These are phyloP conservation scores for Oriolus oriolus DNA, from an alignment of 2,113 vertebrate species.

Conservation along the genomic window DNA sequence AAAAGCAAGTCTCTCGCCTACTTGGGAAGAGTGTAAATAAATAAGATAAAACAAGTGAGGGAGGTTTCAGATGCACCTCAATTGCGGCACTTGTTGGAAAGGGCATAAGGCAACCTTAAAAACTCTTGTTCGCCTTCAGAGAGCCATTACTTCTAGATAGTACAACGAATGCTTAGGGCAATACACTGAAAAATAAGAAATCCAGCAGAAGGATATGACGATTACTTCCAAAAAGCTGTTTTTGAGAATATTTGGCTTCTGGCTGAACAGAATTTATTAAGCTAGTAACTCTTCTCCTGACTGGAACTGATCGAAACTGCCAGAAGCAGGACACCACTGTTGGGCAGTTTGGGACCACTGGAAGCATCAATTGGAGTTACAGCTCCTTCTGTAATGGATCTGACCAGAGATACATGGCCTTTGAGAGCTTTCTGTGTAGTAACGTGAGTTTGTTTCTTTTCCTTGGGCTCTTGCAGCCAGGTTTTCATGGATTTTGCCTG, in stretches of 20 bases:
- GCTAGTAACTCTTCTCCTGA: background rate
- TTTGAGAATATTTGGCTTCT: background rate
- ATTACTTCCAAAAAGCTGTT: background rate
- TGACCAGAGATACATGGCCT: accelerated
- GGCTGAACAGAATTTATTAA: background rate
- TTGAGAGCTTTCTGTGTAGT: background rate
- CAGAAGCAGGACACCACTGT: background rate
- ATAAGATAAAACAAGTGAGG: background rate
- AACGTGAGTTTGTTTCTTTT: background rate
- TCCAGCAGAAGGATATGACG: background rate
- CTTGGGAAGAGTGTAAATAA: background rate
- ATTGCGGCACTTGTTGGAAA: background rate
- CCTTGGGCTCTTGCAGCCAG: background rate
- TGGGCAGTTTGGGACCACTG: background rate
- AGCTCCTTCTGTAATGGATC: background rate
- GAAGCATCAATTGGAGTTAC: background rate
- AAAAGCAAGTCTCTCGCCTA: background rate
- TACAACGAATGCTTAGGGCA: background rate
- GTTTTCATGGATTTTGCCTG: background rate
- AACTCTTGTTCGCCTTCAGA: background rate
- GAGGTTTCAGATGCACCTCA: background rate
- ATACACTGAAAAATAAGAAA: background rate
- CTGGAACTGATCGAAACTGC: background rate
- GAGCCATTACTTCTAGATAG: background rate
- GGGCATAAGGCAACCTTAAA: background rate